These are phyloP conservation scores for Haplochromis vanheusdeni DNA, from an alignment of 2,113 vertebrate species.

Conservation along the genomic window DNA sequence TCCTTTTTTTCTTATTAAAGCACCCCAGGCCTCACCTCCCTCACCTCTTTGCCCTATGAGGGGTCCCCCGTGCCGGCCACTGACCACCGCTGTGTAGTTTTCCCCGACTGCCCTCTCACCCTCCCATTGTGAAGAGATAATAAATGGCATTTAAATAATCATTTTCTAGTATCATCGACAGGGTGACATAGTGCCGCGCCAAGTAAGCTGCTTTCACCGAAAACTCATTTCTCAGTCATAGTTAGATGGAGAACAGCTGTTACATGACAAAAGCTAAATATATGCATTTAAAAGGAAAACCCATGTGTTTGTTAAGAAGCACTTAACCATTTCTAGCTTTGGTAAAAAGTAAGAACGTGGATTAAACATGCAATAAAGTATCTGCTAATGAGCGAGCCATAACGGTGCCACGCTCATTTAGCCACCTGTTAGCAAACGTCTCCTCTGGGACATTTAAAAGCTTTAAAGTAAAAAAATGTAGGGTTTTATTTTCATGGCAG, in stretches of 20 bases:
- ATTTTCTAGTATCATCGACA: slow-evolving; percentile 13
- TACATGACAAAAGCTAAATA: background rate
- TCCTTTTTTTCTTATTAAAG: background rate
- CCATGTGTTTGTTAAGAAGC: background rate
- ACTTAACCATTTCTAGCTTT: background rate
- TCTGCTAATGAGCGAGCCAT: background rate
- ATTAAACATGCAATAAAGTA: background rate
- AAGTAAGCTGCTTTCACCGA: slow-evolving; percentile 18
- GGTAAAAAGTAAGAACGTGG: background rate
- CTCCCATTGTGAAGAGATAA: slow-evolving; percentile 8
- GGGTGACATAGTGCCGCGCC: background rate
- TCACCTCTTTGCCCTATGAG: slow-evolving; percentile 14
- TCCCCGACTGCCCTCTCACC: background rate
- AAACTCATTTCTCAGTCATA: slow-evolving; percentile 10
- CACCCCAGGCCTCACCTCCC: background rate
- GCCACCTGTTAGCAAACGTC: background rate
- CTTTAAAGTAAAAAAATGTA: background rate
- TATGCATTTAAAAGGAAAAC: background rate
- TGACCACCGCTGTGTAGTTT: slow-evolving; percentile 18
- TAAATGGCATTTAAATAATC: slow-evolving; percentile 43
- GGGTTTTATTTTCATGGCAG: background rate
- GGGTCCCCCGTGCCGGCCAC: background rate
- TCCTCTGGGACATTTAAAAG: background rate
- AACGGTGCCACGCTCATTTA: background rate
- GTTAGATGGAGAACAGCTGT: slow-evolving; percentile 24